Evolutionary conservation across 2,888 invertebrate species (phyloP).

Genomic region (Synergus umbraculus): DNA sequence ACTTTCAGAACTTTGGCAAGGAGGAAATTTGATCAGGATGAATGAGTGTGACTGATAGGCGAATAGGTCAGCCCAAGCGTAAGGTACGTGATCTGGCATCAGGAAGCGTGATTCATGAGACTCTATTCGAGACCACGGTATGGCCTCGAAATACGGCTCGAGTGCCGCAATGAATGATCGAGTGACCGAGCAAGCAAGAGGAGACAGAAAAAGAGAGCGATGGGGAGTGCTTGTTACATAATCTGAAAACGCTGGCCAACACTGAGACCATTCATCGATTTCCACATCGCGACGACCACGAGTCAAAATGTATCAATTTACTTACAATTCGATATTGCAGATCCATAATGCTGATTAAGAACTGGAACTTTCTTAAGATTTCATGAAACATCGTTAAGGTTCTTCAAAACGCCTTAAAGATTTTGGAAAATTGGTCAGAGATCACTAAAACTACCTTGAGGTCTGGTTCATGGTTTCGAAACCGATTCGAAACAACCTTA

Average conservation of each 20-base stretch:
- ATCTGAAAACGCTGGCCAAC: slow-evolving; percentile 49
- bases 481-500: too few species aligned
- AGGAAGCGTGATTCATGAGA: slow-evolving; percentile 57
- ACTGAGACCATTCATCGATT: slow-evolving; percentile 53
- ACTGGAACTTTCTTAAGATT: background rate
- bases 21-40: slow-evolving; percentile 44
- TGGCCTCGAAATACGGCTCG: slow-evolving; percentile 59
- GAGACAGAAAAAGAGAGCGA: slow-evolving; percentile 45
- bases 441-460: too few species aligned
- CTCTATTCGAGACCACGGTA: slow-evolving; percentile 58
- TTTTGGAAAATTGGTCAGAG: too few species aligned
- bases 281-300: slow-evolving; percentile 42
- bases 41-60: slow-evolving; percentile 51
- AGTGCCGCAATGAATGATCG: slow-evolving; percentile 59
- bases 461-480: too few species aligned
- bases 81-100: slow-evolving; percentile 52
- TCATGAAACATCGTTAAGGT: background rate
- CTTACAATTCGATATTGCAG: background rate
- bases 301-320: slow-evolving; percentile 24
- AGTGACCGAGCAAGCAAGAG: slow-evolving; percentile 53
- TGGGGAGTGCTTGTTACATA: slow-evolving; percentile 49
- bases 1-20: background rate
- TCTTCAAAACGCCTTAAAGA: background rate
- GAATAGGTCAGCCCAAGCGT: slow-evolving; percentile 46
- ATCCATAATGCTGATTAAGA: background rate